A percentile compares a stretch with the other conserved stretches of the same genome.
Conservation (phyloP, 2,888 invertebrate species). For the Andrena dorsata region DNA sequence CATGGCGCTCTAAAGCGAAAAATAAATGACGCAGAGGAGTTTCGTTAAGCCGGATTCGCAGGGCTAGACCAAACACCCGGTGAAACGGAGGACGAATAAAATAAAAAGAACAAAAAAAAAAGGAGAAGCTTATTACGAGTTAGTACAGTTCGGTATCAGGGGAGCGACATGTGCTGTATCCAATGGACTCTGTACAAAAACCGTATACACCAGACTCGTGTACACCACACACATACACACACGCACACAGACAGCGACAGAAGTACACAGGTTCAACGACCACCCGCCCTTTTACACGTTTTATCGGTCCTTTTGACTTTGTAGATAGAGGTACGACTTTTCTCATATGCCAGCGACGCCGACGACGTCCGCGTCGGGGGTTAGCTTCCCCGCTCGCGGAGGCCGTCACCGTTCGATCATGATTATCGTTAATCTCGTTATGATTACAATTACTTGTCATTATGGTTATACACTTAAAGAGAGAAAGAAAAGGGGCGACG, state of each 20-base stretch:
- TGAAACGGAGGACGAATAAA: neutral
- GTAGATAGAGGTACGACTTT: constrained; percentile 73
- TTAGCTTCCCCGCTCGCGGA: constrained; percentile 11
- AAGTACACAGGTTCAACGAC: constrained; percentile 62
- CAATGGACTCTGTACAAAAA: constrained; percentile 50
- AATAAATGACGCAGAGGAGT: neutral
- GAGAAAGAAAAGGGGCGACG: neutral
- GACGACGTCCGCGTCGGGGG: constrained; percentile 32
- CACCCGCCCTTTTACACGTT: constrained; percentile 76
- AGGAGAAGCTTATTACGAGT: constrained; percentile 34
- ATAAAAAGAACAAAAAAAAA: neutral
- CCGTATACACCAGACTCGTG: constrained; percentile 29
- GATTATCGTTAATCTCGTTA: constrained; percentile 70
- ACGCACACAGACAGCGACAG: neutral
- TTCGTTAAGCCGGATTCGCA: neutral
- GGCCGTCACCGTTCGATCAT: constrained; percentile 58
- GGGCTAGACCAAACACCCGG: neutral
- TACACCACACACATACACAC: constrained; percentile 7
- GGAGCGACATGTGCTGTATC: constrained; percentile 56
- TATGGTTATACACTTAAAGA: constrained; percentile 46
- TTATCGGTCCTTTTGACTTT: constrained; percentile 75
- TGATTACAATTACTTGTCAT: constrained; percentile 62
- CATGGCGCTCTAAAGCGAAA: constrained; percentile 39
- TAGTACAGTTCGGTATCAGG: constrained; percentile 65
- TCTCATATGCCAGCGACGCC: constrained; percentile 59